Evolutionary conservation across 2,888 invertebrate species (phyloP).

Genomic region (Gortyna flavago): DNA sequence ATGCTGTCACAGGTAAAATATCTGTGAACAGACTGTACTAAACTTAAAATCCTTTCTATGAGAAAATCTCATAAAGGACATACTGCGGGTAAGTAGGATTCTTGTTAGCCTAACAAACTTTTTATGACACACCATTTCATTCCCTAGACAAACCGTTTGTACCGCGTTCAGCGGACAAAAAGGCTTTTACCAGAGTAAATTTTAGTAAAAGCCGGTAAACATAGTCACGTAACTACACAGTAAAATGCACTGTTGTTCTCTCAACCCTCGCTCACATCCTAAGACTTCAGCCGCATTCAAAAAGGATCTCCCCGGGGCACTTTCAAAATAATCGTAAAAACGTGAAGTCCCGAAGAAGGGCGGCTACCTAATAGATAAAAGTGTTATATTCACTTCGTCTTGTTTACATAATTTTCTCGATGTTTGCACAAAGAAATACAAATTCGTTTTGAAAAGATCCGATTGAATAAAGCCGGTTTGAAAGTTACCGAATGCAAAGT

Average conservation of each 20-base stretch:
- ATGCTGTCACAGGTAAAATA: too few species aligned
- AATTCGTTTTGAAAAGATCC: constrained; percentile 35
- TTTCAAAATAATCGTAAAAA: constrained; percentile 81
- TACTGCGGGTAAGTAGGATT: not conserved
- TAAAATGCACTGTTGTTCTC: constrained; percentile 41
- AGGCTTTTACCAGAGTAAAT: constrained; percentile 37
- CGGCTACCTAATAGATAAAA: constrained; percentile 69
- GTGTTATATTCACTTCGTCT: constrained; percentile 70
- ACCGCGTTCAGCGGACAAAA: not conserved
- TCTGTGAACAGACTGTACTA: too few species aligned
- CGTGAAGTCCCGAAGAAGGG: constrained; percentile 71
- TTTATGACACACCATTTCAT: constrained; percentile 15
- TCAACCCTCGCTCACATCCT: constrained; percentile 47
- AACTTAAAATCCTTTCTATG: not conserved
- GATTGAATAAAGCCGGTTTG: constrained; percentile 37
- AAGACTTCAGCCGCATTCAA: constrained; percentile 62
- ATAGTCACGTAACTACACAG: constrained; percentile 24
- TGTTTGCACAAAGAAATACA: constrained; percentile 54
- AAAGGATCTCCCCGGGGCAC: constrained; percentile 70
- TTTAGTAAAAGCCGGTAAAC: constrained; percentile 27
- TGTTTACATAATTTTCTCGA: constrained; percentile 63
- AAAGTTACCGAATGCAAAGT: constrained; percentile 40
- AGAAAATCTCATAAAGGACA: not conserved
- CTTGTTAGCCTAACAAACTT: constrained; percentile 4
- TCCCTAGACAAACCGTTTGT: constrained; percentile 31